These are phyloP conservation scores for Acleris literana DNA, from an alignment of 2,888 invertebrate species.

Conservation along the genomic window DNA sequence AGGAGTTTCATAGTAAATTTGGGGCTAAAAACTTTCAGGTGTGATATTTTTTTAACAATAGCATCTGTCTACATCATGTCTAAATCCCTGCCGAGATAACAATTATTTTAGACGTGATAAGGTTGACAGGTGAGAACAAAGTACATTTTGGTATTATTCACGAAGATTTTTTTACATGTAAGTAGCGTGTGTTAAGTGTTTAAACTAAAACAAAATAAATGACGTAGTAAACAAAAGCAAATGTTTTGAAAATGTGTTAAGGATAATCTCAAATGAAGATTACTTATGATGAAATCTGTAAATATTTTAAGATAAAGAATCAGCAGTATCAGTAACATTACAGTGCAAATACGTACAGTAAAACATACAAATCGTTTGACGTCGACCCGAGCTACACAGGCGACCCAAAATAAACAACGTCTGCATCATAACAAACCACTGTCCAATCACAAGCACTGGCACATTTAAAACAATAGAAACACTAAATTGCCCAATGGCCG, in stretches of 20 bases:
- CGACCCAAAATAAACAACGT: conserved; percentile 39
- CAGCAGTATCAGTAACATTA: background rate
- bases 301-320: too few relatives aligned
- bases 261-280: too few relatives aligned
- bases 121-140: conserved; percentile 8
- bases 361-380: conserved; percentile 27
- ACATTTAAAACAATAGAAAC: conserved; percentile 30
- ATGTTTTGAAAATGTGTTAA: too few relatives aligned
- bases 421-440: conserved; percentile 39
- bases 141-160: conserved; percentile 2
- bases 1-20: background rate
- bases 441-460: conserved; percentile 21
- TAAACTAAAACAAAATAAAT: too few relatives aligned
- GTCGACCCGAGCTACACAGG: conserved; percentile 16
- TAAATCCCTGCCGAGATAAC: conserved; percentile 27
- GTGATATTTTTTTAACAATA: conserved; percentile 19
- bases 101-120: conserved; percentile 10
- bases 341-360: conserved; percentile 16
- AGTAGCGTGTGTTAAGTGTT: background rate
- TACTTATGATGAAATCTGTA: too few relatives aligned
- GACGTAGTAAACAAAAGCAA: too few relatives aligned
- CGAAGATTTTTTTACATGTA: conserved; percentile 10
- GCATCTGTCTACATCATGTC: conserved; percentile 9
- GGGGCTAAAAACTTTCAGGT: background rate
- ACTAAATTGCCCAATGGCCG: conserved; percentile 25